Evolutionary conservation across 2,113 vertebrate genomes (phyloP), one percentile per base, ranked within the genome.

Genomic region (Seriola rivoliana): DNA sequence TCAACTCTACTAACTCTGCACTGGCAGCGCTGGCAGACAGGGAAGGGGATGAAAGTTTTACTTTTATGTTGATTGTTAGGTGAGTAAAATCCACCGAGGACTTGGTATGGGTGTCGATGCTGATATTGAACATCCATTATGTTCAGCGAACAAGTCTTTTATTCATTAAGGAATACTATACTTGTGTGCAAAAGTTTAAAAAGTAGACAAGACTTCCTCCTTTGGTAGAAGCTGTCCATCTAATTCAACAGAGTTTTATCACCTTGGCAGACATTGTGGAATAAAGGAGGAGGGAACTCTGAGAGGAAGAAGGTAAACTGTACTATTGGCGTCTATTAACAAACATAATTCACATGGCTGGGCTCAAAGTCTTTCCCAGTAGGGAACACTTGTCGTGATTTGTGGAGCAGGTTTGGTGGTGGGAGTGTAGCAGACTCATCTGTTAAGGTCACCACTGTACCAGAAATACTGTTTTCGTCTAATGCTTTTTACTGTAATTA

Each of bases 361-460:
- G 8, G n/a, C 44, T 9, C 23, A 66, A 29, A 75, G 71, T 68
- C 70, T 21, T 48, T 50, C 34, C 48, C 44, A 75, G 75, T 75
- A 60, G 74, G 60, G 71, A 75, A 50, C 78, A 50, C 72, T 74
- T 75, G 73, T 40, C 72, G 76, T 78, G 76, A 85, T 83, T 73
- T 80, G 83, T 44, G 57, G 23, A 67, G 25, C 62, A 60, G 58
- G 71, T 71, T 63, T 65, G 40, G 32, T 55, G 32, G 40, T 64
- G 66, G 7, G 42, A 54, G 48, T 67, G 54, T 50, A 42, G 65
- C 48, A 59, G 25, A 44, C 23, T 74, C 50, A 64, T 48, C 52
- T 46, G 25, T 69, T 55, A 32, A 46, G 72, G 50, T 50, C 14
- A 34, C 38, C 8, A 0, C 46, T 65, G 14, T 4, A 11, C 8